phyloP scores from a whole-genome alignment of 1,140 invertebrate genomes.

The Leptinotarsa defecta region DNA sequence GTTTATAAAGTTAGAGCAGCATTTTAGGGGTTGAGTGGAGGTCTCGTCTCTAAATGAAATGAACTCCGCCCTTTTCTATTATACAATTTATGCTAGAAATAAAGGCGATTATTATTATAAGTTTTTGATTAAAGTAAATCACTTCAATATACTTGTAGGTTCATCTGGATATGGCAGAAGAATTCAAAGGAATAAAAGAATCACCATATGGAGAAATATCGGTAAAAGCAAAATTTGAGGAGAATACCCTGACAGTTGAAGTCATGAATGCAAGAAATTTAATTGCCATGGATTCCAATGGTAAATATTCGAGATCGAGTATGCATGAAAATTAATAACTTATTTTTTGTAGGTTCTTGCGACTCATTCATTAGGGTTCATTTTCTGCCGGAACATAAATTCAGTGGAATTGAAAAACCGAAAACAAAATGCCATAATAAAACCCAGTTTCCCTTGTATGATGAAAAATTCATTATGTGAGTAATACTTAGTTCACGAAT shows the following conservation, averaged over 20 bases:
- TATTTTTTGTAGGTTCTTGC: constrained; percentile 58
- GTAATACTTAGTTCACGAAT: constrained; percentile 44
- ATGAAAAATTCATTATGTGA: constrained; percentile 93
- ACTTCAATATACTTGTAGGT: constrained; percentile 36
- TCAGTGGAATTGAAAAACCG: constrained; percentile 69
- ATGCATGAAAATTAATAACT: constrained; percentile 1
- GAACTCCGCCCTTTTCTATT: too few species aligned
- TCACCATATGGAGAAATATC: constrained; percentile 72
- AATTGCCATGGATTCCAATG: constrained; percentile 85
- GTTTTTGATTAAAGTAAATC: too few species aligned
- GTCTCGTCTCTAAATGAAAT: too few species aligned
- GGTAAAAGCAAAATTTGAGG: constrained; percentile 69
- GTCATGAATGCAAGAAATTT: constrained; percentile 91
- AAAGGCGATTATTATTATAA: too few species aligned
- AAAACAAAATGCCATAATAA: constrained; percentile 93
- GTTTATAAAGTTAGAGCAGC: too few species aligned
- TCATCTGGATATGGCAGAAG: constrained; percentile 59
- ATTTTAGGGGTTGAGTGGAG: too few species aligned
- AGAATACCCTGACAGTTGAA: constrained; percentile 69
- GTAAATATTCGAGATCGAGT: constrained; percentile 57
- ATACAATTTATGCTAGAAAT: too few species aligned
- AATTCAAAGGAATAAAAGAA: constrained; percentile 66
- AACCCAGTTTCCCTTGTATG: constrained; percentile 90
- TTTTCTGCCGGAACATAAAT: constrained; percentile 84
- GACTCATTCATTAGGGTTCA: constrained; percentile 91